phyloP scores from a whole-genome alignment of 2,797 vertebrate species.

The Pristis pectinata region DNA sequence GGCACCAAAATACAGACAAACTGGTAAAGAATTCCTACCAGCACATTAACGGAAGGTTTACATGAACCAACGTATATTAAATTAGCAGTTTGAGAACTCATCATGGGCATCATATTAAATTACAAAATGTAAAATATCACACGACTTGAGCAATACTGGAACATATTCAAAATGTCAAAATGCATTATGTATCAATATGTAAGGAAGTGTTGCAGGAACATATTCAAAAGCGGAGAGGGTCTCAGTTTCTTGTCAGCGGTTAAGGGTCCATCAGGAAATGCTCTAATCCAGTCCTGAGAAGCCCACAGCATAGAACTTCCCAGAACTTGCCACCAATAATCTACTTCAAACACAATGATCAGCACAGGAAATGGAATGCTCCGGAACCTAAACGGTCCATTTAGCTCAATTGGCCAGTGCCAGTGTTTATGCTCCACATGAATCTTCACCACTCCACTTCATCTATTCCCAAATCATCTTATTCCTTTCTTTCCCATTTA shows the following conservation, averaged over 20 bases:
- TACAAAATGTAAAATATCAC: not conserved
- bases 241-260: not conserved
- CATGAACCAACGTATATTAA: not conserved
- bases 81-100: not conserved
- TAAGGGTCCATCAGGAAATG: not conserved
- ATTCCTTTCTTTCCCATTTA: not conserved
- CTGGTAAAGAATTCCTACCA: not conserved
- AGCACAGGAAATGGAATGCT: not conserved
- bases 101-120: not conserved
- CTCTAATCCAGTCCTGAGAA: not conserved
- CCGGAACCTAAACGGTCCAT: not conserved
- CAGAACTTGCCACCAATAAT: not conserved
- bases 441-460: not conserved
- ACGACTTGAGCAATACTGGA: not conserved
- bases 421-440: not conserved
- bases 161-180: not conserved
- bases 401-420: not conserved
- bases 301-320: not conserved
- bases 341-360: not conserved
- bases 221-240: not conserved
- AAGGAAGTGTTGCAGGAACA: not conserved
- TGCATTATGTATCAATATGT: not conserved
- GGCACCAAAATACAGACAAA: not conserved
- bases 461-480: not conserved
- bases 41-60: not conserved